Percentiles rank a stretch among this genome's conserved stretches.
These are phyloP conservation scores for Drosophila nasuta DNA, from an alignment of 1,140 invertebrate species.

Conservation along the genomic window DNA sequence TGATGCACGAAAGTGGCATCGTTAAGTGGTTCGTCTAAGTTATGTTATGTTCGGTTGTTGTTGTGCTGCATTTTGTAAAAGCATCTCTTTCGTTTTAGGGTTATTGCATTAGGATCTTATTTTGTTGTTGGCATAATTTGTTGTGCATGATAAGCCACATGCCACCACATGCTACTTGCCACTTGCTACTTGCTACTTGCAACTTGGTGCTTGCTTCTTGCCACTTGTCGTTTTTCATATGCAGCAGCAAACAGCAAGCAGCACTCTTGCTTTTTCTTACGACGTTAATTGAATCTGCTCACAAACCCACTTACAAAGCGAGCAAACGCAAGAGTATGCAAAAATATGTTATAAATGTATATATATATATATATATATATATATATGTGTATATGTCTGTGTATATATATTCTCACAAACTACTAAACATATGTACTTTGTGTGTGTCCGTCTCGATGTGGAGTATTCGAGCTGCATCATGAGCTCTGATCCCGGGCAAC, in stretches of 20 bases:
- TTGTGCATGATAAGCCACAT: slow-evolving; percentile 23
- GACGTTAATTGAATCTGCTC: slow-evolving; percentile 35
- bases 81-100: slow-evolving; percentile 1
- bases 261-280: slow-evolving; percentile 18
- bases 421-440: not conserved
- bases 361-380: too few species aligned
- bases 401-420: not conserved
- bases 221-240: too few species aligned
- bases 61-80: not conserved
- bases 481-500: slow-evolving; percentile 30
- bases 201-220: too few species aligned
- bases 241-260: slow-evolving; percentile 1
- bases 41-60: not conserved
- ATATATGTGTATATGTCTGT: slow-evolving; percentile 9
- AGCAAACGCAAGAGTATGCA: not conserved
- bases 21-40: too few species aligned
- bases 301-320: slow-evolving; percentile 4
- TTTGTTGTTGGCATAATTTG: slow-evolving; percentile 20
- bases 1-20: too few species aligned
- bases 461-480: slow-evolving; percentile 34
- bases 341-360: too few species aligned
- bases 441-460: slow-evolving; percentile 2
- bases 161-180: slow-evolving; percentile 18
- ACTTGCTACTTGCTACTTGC: slow-evolving; percentile 4
- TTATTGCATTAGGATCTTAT: slow-evolving; percentile 8